phyloP scores from a whole-genome alignment of 64 coral and sea anemone genomes.

The Hydrozoanthus tunicans region DNA sequence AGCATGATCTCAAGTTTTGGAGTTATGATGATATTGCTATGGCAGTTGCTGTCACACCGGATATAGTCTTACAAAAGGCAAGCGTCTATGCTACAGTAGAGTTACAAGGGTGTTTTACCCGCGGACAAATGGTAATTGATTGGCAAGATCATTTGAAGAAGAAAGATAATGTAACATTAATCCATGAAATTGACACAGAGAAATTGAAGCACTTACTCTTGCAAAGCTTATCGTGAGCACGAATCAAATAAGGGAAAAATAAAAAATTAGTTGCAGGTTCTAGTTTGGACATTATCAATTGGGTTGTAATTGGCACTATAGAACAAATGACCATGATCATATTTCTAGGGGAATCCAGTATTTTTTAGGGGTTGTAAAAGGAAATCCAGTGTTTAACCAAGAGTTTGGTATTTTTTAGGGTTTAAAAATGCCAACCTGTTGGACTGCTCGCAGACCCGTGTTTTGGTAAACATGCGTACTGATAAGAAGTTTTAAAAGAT shows the following conservation, averaged over 20 bases:
- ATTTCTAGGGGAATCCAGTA: too few relatives aligned
- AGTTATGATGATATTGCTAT: slow-evolving; percentile 70
- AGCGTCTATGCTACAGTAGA: slow-evolving; percentile 72
- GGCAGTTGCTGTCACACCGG: slow-evolving; percentile 70
- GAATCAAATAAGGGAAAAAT: background rate
- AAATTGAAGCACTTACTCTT: slow-evolving; percentile 43
- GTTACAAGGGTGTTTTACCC: slow-evolving; percentile 64
- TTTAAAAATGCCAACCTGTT: too few relatives aligned
- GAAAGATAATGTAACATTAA: slow-evolving; percentile 64
- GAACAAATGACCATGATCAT: too few relatives aligned
- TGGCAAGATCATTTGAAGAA: slow-evolving; percentile 61
- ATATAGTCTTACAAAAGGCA: slow-evolving; percentile 48
- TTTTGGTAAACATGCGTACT: too few relatives aligned
- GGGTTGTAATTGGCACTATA: too few relatives aligned
- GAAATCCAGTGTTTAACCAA: too few relatives aligned
- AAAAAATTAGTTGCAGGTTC: background rate
- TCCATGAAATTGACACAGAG: slow-evolving; percentile 61
- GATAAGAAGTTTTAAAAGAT: too few relatives aligned
- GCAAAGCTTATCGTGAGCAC: slow-evolving; percentile 20
- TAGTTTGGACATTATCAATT: background rate
- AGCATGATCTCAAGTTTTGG: slow-evolving; percentile 23
- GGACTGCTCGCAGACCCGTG: too few relatives aligned
- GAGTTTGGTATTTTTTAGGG: too few relatives aligned
- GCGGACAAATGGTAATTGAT: slow-evolving; percentile 85
- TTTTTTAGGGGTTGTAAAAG: too few relatives aligned